Percentiles rank a stretch among this genome's conserved stretches.
Evolutionary conservation across 2,888 invertebrate species (phyloP).

Genomic region (Perizoma flavofasciatum): DNA sequence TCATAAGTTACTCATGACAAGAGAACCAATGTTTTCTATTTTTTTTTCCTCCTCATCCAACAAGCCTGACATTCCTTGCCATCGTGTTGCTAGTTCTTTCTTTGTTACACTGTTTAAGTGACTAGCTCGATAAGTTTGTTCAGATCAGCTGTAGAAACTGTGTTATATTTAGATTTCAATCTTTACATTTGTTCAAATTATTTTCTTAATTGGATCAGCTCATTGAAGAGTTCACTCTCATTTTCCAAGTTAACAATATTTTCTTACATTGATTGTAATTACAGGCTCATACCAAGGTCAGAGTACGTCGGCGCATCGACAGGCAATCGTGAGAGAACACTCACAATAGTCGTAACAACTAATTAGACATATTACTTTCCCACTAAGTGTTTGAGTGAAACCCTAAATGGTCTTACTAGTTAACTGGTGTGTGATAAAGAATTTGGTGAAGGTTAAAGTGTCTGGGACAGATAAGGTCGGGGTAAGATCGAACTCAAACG

Average conservation of each 20-base stretch:
- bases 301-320: conserved; percentile 55
- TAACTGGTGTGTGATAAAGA: conserved; percentile 12
- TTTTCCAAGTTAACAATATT: conserved; percentile 20
- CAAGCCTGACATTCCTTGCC: no score
- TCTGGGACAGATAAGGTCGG: conserved; percentile 23
- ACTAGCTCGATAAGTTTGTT: no score
- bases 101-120: no score
- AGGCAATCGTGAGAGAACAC: conserved; percentile 49
- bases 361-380: conserved; percentile 45
- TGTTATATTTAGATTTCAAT: no score
- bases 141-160: no score
- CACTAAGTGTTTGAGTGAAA: conserved; percentile 25
- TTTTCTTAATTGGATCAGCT: neutral
- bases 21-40: neutral
- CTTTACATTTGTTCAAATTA: no score
- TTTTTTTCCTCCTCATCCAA: no score
- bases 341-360: conserved; percentile 44
- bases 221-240: conserved; percentile 19
- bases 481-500: neutral
- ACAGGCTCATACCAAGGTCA: conserved; percentile 49
- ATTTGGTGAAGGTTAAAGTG: conserved; percentile 18
- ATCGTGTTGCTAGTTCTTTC: no score
- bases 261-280: conserved; percentile 40
- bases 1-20: no score
- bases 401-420: conserved; percentile 21